phyloP scores from a whole-genome alignment of 2,113 vertebrate genomes.

The Tupaia tana region DNA sequence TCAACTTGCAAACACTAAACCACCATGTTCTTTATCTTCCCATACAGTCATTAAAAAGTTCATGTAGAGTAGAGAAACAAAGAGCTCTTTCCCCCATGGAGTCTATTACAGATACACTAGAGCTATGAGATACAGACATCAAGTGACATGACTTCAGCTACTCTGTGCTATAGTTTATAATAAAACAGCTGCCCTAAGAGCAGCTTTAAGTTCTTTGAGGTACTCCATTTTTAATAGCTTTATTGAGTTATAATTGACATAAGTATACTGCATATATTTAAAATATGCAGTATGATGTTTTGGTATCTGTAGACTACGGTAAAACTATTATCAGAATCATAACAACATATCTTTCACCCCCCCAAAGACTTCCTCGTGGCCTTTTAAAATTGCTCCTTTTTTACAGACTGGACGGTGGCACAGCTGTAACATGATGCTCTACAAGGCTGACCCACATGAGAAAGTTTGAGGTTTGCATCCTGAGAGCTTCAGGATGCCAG shows the following conservation, averaged over 20 bases:
- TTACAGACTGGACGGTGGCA: too few species aligned
- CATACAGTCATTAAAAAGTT: constrained; percentile 4
- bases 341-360: neutral
- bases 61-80: neutral
- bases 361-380: neutral
- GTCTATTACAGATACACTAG: neutral
- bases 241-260: constrained; percentile 35
- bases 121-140: neutral
- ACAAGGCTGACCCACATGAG: too few species aligned
- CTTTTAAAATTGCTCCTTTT: neutral
- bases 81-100: neutral
- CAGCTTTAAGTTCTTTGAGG: neutral
- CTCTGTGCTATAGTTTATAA: neutral
- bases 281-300: neutral
- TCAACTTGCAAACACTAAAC: neutral
- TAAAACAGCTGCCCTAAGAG: neutral
- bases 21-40: neutral
- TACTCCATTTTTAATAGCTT: neutral
- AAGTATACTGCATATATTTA: neutral
- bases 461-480: too few species aligned
- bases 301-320: neutral
- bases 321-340: neutral
- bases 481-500: too few species aligned
- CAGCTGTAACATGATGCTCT: too few species aligned
- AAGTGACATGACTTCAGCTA: neutral